A percentile compares a stretch with the other conserved stretches of the same genome.
phyloP scores from a whole-genome alignment of 2,888 invertebrate genomes.

The Sclerodermus sp. region DNA sequence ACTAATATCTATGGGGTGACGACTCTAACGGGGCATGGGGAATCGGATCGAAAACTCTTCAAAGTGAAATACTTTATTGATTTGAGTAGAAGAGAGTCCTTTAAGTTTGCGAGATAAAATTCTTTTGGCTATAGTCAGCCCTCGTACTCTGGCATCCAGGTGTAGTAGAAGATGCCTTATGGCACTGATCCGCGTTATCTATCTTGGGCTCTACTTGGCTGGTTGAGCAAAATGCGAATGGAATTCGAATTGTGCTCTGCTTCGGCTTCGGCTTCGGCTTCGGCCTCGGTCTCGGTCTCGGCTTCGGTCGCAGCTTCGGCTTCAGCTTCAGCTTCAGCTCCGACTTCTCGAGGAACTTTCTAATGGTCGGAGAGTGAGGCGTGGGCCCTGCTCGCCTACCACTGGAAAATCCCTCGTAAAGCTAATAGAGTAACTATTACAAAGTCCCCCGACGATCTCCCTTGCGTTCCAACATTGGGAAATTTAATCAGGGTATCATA shows the following conservation, averaged over 20 bases:
- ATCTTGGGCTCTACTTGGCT: slow-evolving; percentile 15
- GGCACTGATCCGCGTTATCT: slow-evolving; percentile 19
- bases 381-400: slow-evolving; percentile 14
- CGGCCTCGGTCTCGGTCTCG: no score
- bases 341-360: slow-evolving; percentile 24
- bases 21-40: no score
- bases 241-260: slow-evolving; percentile 33
- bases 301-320: no score
- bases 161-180: slow-evolving; percentile 13
- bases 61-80: slow-evolving; percentile 13
- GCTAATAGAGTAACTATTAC: slow-evolving; percentile 19
- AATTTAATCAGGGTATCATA: slow-evolving; percentile 26
- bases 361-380: slow-evolving; percentile 25
- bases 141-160: slow-evolving; percentile 13
- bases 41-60: no score
- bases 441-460: slow-evolving; percentile 15
- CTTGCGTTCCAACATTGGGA: slow-evolving; percentile 19
- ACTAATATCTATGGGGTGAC: no score
- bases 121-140: no score
- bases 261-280: slow-evolving; percentile 12
- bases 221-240: slow-evolving; percentile 24
- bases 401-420: slow-evolving; percentile 29
- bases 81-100: slow-evolving; percentile 7
- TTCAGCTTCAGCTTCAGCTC: no score
- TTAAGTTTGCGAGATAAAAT: slow-evolving; percentile 6